phyloP scores from a whole-genome alignment of 1,140 invertebrate species.

The Armadillidium nasatum region DNA sequence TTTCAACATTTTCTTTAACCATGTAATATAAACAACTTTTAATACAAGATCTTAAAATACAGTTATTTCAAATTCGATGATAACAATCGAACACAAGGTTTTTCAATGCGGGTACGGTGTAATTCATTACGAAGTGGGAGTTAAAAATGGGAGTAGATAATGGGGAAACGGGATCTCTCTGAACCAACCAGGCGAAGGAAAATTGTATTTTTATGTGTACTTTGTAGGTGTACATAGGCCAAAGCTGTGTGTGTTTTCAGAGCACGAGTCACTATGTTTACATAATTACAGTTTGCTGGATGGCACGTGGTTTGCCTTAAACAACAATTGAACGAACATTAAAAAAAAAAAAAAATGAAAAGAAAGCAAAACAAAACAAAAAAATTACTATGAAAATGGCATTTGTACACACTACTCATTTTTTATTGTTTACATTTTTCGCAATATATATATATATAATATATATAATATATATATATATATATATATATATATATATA shows the following conservation, averaged over 20 bases:
- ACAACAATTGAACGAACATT: neutral
- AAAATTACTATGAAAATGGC: neutral
- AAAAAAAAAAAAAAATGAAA: neutral
- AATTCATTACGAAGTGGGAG: neutral
- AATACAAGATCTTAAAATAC: too few relatives aligned
- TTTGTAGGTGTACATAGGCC: too few relatives aligned
- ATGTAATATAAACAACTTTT: too few relatives aligned
- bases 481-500: too few relatives aligned
- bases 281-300: neutral
- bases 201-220: too few relatives aligned
- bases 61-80: too few relatives aligned
- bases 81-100: neutral
- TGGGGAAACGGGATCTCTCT: neutral
- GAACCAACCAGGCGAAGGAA: too few relatives aligned
- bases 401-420: neutral
- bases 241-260: neutral
- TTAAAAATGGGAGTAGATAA: neutral
- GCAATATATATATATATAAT: neutral
- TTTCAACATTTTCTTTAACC: too few relatives aligned
- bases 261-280: neutral
- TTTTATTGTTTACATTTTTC: neutral
- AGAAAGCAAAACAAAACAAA: neutral
- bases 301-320: neutral
- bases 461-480: too few relatives aligned
- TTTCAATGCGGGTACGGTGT: neutral